Evolutionary conservation across 2,888 invertebrate species (phyloP), one percentile per base, ranked within the genome.

Genomic region (Eupithecia dodoneata): DNA sequence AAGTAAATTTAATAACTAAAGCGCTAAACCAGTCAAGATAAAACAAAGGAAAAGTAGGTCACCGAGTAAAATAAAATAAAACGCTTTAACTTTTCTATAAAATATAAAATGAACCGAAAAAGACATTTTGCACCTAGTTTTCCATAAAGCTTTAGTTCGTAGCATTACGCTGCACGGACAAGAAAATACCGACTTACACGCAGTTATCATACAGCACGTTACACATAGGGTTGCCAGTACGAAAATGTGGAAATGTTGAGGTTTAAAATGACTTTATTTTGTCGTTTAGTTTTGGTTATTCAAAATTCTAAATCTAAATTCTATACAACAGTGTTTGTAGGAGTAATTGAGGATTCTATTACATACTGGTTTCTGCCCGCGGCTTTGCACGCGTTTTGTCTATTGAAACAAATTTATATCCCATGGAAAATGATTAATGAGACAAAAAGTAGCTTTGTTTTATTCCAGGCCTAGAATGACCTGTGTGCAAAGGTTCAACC

Each of bases 181-280:
- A 82, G 83, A 85, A 85, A 85, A 84, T 84, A 81, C 83, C 79
- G 82, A 85, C 83, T 85, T 85, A 85, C 85, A 84, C 83, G 83
- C 83, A 81, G 84, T 83, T 85, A 87, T 85, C 86, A 85, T 84
- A 80, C 81, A 77, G 63, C 63, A 18, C 49, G 72, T 69, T 70
- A 49, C 30, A 30, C 12, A 2, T 47, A 70, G 70, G 67, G 67
- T 69, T 69, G 67, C 9, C 41, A 66, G 6, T 66, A 4, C 4
- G 7, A 42, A 42, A 13, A 9, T 42, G 13, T 5, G 3, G 13
- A 66, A 13, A n/a, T 41, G 5, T 42, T 5, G 30, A 7, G 3
- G 3, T 42, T 66, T 66, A 71, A 30, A 18, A 30, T 63, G 30
- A 63, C 0, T 2, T 63, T 63, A 63, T 63, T 63, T 63, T 18